Evolutionary conservation across 2,888 invertebrate genomes (phyloP).

Genomic region (Junonia oenone): DNA sequence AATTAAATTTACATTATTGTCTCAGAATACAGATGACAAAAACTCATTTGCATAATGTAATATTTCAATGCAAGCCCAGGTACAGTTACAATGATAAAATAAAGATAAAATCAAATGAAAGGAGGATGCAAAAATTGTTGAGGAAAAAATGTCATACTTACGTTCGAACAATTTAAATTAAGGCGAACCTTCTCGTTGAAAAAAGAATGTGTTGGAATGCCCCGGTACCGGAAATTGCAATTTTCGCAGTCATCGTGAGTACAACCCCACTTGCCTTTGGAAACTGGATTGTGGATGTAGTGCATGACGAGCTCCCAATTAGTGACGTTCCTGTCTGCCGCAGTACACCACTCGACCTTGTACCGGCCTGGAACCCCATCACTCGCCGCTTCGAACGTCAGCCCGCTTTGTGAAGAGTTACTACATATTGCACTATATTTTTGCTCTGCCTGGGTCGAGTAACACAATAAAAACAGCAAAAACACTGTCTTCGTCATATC

Average conservation of each 20-base stretch:
- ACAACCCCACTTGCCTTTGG: too few species aligned
- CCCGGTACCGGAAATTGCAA: too few species aligned
- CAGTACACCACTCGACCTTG: conserved; percentile 43
- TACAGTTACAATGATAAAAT: too few species aligned
- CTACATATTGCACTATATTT: conserved; percentile 36
- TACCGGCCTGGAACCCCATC: conserved; percentile 47
- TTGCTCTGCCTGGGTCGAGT: conserved; percentile 24
- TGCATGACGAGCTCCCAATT: conserved; percentile 39
- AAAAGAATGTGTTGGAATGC: too few species aligned
- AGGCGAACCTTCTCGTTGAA: conserved; percentile 17
- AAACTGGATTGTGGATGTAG: conserved; percentile 21
- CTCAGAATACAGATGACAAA: too few species aligned
- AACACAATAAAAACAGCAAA: conserved; percentile 31
- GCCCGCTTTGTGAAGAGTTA: conserved; percentile 22
- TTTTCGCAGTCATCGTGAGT: conserved; percentile 2
- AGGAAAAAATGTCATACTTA: conserved; percentile 35
- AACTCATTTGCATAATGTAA: too few species aligned
- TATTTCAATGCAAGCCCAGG: too few species aligned
- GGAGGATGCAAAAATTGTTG: too few species aligned
- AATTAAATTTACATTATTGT: too few species aligned
- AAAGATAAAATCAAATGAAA: too few species aligned
- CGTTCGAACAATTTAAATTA: conserved; percentile 42
- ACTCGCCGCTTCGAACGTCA: conserved; percentile 35
- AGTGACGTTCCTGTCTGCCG: conserved; percentile 26
- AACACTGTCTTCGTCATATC: conserved; percentile 36